phyloP scores from a whole-genome alignment of 2,797 vertebrate genomes.

The Smutsia temminckii region DNA sequence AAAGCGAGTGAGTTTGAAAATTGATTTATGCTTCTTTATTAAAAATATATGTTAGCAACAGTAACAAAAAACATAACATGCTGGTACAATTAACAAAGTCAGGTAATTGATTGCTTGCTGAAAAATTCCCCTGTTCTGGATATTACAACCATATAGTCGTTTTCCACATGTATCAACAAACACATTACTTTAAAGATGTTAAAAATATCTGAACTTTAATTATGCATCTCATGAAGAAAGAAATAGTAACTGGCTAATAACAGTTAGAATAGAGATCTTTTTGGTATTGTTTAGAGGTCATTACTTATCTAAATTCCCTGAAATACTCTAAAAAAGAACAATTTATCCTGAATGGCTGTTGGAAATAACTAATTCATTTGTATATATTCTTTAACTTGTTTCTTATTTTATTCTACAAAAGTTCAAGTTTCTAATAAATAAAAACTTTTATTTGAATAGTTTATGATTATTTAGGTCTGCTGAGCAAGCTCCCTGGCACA shows the following conservation, averaged over 20 bases:
- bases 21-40: neutral
- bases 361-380: slow-evolving; percentile 67
- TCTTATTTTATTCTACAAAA: slow-evolving; percentile 56
- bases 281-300: slow-evolving; percentile 55
- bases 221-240: slow-evolving; percentile 74
- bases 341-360: slow-evolving; percentile 49
- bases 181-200: slow-evolving; percentile 77
- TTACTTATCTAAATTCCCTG: slow-evolving; percentile 42
- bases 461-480: neutral
- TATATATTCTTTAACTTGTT: slow-evolving; percentile 40
- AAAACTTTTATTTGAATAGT: neutral
- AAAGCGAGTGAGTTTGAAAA: neutral
- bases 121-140: slow-evolving; percentile 72
- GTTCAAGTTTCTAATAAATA: slow-evolving; percentile 60
- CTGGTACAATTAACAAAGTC: slow-evolving; percentile 74
- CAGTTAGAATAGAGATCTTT: slow-evolving; percentile 23
- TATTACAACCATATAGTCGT: slow-evolving; percentile 65
- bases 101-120: slow-evolving; percentile 64
- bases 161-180: slow-evolving; percentile 73
- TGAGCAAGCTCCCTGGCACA: neutral
- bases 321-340: slow-evolving; percentile 52
- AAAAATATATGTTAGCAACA: slow-evolving; percentile 61
- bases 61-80: slow-evolving; percentile 5
- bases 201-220: slow-evolving; percentile 78
- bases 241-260: slow-evolving; percentile 61